phyloP scores from a whole-genome alignment of 1,140 invertebrate species.

The Akabosia matsudoensis region DNA sequence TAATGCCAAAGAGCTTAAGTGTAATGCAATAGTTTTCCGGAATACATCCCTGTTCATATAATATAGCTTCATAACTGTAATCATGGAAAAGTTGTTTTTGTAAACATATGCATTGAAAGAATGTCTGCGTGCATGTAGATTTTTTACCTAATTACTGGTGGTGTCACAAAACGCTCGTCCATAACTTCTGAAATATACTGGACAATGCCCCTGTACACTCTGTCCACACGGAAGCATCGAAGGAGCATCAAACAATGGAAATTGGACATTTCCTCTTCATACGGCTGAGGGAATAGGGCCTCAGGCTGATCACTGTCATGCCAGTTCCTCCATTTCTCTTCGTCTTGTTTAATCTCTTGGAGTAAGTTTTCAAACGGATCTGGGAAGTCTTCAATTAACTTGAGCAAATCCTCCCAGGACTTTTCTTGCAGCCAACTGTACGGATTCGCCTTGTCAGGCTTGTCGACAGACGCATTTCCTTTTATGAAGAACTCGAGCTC shows the following conservation, averaged over 20 bases:
- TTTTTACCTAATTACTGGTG: conserved; percentile 65
- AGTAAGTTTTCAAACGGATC: conserved; percentile 64
- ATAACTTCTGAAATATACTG: conserved; percentile 75
- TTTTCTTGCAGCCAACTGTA: conserved; percentile 65
- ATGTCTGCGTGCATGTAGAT: too few species aligned
- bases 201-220: conserved; percentile 74
- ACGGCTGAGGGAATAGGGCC: conserved; percentile 65
- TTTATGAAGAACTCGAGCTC: conserved; percentile 90
- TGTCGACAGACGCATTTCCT: conserved; percentile 72
- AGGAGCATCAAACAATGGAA: conserved; percentile 77
- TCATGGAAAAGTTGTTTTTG: not conserved
- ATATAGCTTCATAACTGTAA: too few species aligned
- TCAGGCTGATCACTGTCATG: conserved; percentile 76
- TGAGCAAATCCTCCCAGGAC: conserved; percentile 77
- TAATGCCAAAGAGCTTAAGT: too few species aligned
- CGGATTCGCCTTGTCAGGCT: conserved; percentile 63
- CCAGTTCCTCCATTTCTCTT: conserved; percentile 75
- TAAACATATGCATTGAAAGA: not conserved
- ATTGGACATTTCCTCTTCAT: conserved; percentile 60
- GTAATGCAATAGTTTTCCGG: too few species aligned
- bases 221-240: conserved; percentile 78
- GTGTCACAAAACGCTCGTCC: conserved; percentile 80
- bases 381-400: conserved; percentile 66
- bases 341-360: conserved; percentile 61
- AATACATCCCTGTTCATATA: too few species aligned